These are phyloP conservation scores for Blomia tropicalis DNA, from an alignment of 2,888 invertebrate species.

Conservation along the genomic window DNA sequence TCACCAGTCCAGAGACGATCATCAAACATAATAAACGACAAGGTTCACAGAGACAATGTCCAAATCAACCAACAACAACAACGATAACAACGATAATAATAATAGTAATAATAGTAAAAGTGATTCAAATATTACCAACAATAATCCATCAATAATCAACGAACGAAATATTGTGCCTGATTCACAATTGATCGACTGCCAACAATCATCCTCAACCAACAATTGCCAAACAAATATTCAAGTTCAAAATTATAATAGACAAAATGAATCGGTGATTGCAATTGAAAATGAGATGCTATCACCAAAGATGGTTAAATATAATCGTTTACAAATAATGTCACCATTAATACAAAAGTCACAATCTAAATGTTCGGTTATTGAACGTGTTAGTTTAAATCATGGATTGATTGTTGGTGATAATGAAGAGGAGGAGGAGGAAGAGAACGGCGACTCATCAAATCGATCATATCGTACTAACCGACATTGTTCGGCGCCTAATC, in stretches of 20 bases:
- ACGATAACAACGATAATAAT: too few relatives aligned
- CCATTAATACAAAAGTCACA: neutral
- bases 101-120: too few relatives aligned
- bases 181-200: too few relatives aligned
- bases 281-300: neutral
- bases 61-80: too few relatives aligned
- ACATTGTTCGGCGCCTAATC: slow-evolving; percentile 25
- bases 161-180: neutral
- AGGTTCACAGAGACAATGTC: too few relatives aligned
- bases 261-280: neutral
- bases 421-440: neutral
- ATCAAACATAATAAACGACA: neutral
- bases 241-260: neutral
- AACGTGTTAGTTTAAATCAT: neutral
- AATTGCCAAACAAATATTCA: neutral
- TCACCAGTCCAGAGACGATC: neutral
- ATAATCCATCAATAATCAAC: too few relatives aligned
- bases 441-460: neutral
- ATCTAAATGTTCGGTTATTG: neutral
- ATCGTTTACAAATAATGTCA: neutral
- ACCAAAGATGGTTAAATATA: too few relatives aligned
- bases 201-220: neutral
- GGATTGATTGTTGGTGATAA: neutral
- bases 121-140: too few relatives aligned
- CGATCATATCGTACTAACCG: slow-evolving; percentile 14